These are phyloP conservation scores for Tetragnatha versicolor DNA, from an alignment of 1,140 invertebrate genomes.

Conservation along the genomic window DNA sequence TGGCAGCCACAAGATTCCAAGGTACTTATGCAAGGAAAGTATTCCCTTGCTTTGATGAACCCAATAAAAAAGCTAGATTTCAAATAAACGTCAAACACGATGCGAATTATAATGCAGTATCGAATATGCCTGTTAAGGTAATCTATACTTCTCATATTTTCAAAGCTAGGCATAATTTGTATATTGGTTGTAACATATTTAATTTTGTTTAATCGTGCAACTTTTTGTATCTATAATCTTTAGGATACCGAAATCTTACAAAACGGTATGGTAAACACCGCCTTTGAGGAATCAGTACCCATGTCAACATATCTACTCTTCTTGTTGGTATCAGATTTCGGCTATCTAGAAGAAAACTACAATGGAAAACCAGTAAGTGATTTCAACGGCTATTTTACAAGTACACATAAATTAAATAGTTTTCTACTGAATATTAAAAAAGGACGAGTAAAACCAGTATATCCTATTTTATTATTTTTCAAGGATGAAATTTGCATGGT, in stretches of 20 bases:
- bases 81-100: constrained; percentile 86
- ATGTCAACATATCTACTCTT: constrained; percentile 94
- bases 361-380: constrained; percentile 29
- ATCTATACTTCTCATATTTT: too few relatives aligned
- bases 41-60: constrained; percentile 71
- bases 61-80: constrained; percentile 78
- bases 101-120: constrained; percentile 85
- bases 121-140: constrained; percentile 68
- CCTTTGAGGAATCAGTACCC: constrained; percentile 79
- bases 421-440: not conserved
- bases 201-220: not conserved
- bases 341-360: constrained; percentile 52
- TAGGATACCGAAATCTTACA: not conserved
- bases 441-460: not conserved
- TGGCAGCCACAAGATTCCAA: constrained; percentile 66
- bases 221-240: too few relatives aligned
- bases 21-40: constrained; percentile 68
- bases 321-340: constrained; percentile 91
- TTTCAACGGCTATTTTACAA: not conserved
- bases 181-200: not conserved
- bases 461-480: too few relatives aligned
- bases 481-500: too few relatives aligned
- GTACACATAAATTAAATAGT: not conserved
- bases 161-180: too few relatives aligned
- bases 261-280: constrained; percentile 59